These are phyloP conservation scores for Pangasius mekongensis DNA, from an alignment of 2,797 vertebrate species.

Conservation along the genomic window DNA sequence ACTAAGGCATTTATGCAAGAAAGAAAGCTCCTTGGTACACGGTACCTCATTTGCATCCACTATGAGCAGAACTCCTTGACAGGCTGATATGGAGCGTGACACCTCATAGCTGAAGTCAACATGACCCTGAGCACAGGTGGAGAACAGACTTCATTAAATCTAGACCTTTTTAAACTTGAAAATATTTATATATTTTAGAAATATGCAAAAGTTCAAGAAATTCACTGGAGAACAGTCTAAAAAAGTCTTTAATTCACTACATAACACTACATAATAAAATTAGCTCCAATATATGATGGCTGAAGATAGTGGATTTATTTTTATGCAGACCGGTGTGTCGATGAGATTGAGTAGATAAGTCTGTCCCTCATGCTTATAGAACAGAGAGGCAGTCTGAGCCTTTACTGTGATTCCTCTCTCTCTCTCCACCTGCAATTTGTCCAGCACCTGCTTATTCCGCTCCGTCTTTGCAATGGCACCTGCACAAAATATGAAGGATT, in stretches of 20 bases:
- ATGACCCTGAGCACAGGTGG: constrained; percentile 81
- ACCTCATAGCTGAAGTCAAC: constrained; percentile 99
- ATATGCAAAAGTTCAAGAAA: neutral
- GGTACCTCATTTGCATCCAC: constrained; percentile 96
- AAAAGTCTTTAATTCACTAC: neutral
- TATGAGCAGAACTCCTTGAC: constrained; percentile 93
- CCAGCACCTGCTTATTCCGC: constrained; percentile 93
- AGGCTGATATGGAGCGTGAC: constrained; percentile 92
- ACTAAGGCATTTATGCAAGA: neutral
- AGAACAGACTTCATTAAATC: neutral
- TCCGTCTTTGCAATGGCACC: constrained; percentile 89
- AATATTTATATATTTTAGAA: neutral
- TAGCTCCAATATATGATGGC: neutral
- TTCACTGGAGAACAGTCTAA: neutral
- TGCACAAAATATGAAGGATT: constrained; percentile 60
- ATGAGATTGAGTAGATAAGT: constrained; percentile 95
- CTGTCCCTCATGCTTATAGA: constrained; percentile 81
- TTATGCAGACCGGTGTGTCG: constrained; percentile 88
- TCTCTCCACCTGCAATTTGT: constrained; percentile 95
- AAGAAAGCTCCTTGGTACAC: neutral
- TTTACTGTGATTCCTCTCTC: constrained; percentile 98
- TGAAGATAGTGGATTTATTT: neutral
- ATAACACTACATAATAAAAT: neutral
- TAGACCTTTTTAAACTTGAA: neutral
- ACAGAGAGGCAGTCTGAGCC: constrained; percentile 92